Evolutionary conservation across 2,888 invertebrate species (phyloP), one percentile per base, ranked within the genome.

Genomic region (Thalpophila matura): DNA sequence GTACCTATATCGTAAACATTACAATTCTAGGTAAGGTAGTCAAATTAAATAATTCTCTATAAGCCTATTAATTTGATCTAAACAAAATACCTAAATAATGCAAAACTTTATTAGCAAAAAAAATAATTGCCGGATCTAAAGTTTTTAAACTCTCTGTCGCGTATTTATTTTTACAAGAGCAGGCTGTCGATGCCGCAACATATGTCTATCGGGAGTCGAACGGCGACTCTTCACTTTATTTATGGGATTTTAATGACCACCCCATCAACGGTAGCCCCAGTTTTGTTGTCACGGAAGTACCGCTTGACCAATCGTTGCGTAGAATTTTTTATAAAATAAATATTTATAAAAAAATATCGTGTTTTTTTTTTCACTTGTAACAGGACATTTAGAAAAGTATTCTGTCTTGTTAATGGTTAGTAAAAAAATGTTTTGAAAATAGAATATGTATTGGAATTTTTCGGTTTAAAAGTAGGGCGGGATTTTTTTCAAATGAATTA

Each of bases 211-310:
- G 85, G 78, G 76, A 77, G 55, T 80, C 84, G 82, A 82, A 87
- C 65, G 68, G 79, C 75, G 84, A 82, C 77, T 84, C 80, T 79
- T 77, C 73, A 73, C 78, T 87, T 90, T 91, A 91, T 94, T 94
- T 94, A 94, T 94, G 88, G 88, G 87, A 79, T 89, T 93, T 91
- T 94, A 94, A 94, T 94, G 93, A 93, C 87, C 75, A 57, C 76
- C 72, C 82, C 82, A 79, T 82, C 77, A 84, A 82, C 82, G 83
- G 87, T 84, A 83, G 83, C 79, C 65, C 60, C 58, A 57, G 54
- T 58, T 65, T 77, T 75, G 64, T 67, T 76, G 77, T 74, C 75
- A 75, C 73, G 78, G 78, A 80, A 75, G 73, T 75, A 29, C 57
- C 63, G 70, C 56, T 72, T 76, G 69, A 77, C 69, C 79, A 73